Evolutionary conservation across 2,113 vertebrate genomes (phyloP).

Genomic region (Varanus salvator): DNA sequence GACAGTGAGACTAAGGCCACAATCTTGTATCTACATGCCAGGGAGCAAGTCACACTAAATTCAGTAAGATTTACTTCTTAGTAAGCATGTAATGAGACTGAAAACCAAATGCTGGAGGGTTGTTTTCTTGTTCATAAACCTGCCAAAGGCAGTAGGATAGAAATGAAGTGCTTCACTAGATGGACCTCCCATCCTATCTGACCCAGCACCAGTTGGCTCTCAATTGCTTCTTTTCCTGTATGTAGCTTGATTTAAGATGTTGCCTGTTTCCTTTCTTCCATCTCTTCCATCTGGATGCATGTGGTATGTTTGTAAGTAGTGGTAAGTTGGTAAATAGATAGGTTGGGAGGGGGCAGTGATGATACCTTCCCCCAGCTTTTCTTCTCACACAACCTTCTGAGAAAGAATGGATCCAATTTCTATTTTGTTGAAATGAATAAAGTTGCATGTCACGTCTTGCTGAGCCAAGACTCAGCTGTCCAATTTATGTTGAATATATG

Average conservation of each 20-base stretch:
- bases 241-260: background rate
- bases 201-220: too few relatives aligned
- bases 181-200: background rate
- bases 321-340: background rate
- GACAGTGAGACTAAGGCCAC: background rate
- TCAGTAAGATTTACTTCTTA: too few relatives aligned
- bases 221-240: background rate
- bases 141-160: too few relatives aligned
- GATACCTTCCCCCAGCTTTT: background rate
- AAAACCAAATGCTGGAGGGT: background rate
- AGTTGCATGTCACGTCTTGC: conserved; percentile 48
- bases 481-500: background rate
- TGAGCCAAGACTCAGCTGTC: background rate
- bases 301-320: background rate
- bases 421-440: conserved; percentile 60
- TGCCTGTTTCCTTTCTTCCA: background rate
- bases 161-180: background rate
- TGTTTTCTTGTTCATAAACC: background rate
- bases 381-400: conserved; percentile 51
- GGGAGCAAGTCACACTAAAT: too few relatives aligned
- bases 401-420: conserved; percentile 53
- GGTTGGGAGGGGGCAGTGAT: background rate
- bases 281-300: background rate
- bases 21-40: too few relatives aligned
- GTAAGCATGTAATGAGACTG: too few relatives aligned